Base-by-base conservation (phyloP, 2,888 invertebrate genomes). In the Temnothorax unifasciatus region DNA sequence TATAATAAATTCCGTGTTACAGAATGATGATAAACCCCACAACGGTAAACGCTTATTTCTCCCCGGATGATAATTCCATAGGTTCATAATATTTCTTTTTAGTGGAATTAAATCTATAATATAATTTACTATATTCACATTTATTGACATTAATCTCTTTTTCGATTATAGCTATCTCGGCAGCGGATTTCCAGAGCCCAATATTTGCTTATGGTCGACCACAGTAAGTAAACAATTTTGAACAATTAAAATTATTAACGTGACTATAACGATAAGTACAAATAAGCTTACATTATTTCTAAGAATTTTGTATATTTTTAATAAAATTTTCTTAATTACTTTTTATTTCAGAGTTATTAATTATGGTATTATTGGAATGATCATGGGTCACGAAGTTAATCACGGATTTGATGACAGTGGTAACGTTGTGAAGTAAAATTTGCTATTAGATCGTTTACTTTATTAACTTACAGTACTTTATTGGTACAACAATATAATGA, bases 331-430 rank as follows among this genome's bases (percentile, higher is more conserved):
- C 18, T 0, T 47, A 15, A n/a, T 2, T 52, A n/a, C n/a, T 2
- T 2, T 52, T 2, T 52, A 52, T n/a, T 52, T 1, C 8, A 90
- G 90, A 84, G 66, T 69, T 34, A 69, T 88, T 15, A 90, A 90
- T 61, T 90, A 83, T 47, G 89, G 86, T 21, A 85, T 89, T 25
- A 47, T 89, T 73, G 89, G 89, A 9, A 29, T 82, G 0, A 41
- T 88, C 9, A 89, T 89, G 83, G 85, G 54, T 8, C 90, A 90
- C 21, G 90, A 90, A 71, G 85, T 90, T 18, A 89, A 88, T 66
- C 90, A 90, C 8, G 90, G 87, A 68, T 90, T 90, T 50, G 90
- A 90, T 18, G 13, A 87, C n/a, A 0, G 1, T 2, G 88, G 90
- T 89, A 64, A 52, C 41, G 61, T 41, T 9, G 34, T 34, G 52